These are phyloP conservation scores for Netelia inedita DNA, from an alignment of 2,888 invertebrate species.

Conservation along the genomic window DNA sequence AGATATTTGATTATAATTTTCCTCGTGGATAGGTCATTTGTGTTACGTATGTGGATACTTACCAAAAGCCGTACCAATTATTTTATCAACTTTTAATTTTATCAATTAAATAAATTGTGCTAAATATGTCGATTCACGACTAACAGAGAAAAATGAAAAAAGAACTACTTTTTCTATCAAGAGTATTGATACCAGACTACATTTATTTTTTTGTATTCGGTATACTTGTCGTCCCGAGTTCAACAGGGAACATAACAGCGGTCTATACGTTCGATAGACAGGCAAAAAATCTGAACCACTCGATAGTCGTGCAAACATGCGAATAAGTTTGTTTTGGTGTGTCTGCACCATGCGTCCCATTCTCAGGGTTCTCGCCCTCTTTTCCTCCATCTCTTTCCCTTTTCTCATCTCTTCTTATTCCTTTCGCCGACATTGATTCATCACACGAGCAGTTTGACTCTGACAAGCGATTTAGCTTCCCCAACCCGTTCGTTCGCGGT, in stretches of 20 bases:
- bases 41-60: neutral
- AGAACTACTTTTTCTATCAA: neutral
- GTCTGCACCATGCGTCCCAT: neutral
- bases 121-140: neutral
- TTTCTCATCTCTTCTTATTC: neutral
- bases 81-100: neutral
- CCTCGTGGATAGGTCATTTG: neutral
- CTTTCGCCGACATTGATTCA: constrained; percentile 57
- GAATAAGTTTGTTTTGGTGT: constrained; percentile 29
- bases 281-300: constrained; percentile 4
- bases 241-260: neutral
- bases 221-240: neutral
- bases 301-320: constrained; percentile 30
- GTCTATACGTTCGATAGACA: neutral
- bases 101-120: neutral
- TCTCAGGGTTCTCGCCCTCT: neutral
- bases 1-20: neutral
- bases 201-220: neutral
- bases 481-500: constrained; percentile 9
- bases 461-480: constrained; percentile 56
- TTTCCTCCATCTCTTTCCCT: neutral
- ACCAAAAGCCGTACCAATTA: neutral
- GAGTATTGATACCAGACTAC: neutral
- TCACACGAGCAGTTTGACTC: constrained; percentile 53
- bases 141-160: neutral